Percentiles rank a stretch among this genome's conserved stretches.
Conservation (phyloP, 2,888 invertebrate genomes). For the Drosophila acutilabella region DNA sequence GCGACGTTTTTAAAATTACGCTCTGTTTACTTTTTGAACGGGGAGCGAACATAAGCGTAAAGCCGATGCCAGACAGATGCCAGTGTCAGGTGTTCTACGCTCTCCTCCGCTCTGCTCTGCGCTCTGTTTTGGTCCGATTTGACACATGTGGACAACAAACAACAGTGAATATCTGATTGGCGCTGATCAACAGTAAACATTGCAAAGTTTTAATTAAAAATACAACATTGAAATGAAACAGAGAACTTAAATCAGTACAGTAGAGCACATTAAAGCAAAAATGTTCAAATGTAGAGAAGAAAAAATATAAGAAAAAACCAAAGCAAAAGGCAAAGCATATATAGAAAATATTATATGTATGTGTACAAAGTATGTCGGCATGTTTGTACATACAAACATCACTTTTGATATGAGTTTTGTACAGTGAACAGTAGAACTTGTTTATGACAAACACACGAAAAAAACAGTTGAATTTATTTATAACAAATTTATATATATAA, state of each 20-base stretch:
- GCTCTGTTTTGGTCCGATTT: conserved; percentile 65
- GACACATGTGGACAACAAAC: conserved; percentile 59
- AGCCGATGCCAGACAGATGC: conserved; percentile 50
- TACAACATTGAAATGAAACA: conserved; percentile 12
- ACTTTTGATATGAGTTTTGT: conserved; percentile 54
- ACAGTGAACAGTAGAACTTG: conserved; percentile 44
- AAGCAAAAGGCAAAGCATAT: conserved; percentile 44
- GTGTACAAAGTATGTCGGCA: conserved; percentile 8
- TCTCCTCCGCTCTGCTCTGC: conserved; percentile 23
- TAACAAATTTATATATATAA: neutral
- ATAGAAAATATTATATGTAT: conserved; percentile 25
- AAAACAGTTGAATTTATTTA: conserved; percentile 7
- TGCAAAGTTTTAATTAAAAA: conserved; percentile 13
- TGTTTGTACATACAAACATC: conserved; percentile 28
- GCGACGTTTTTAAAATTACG: conserved; percentile 76
- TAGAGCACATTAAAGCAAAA: conserved; percentile 54
- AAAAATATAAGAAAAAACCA: conserved; percentile 25
- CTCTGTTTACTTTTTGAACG: conserved; percentile 77
- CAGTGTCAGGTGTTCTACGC: conserved; percentile 59
- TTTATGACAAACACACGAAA: conserved; percentile 10
- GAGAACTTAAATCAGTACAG: conserved; percentile 50
- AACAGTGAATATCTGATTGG: conserved; percentile 52
- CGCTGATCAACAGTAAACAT: conserved; percentile 29
- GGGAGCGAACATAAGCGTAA: conserved; percentile 49
- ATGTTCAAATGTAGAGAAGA: conserved; percentile 27